Conservation (phyloP, 2,113 vertebrate species). For the Siniperca chuatsi region DNA sequence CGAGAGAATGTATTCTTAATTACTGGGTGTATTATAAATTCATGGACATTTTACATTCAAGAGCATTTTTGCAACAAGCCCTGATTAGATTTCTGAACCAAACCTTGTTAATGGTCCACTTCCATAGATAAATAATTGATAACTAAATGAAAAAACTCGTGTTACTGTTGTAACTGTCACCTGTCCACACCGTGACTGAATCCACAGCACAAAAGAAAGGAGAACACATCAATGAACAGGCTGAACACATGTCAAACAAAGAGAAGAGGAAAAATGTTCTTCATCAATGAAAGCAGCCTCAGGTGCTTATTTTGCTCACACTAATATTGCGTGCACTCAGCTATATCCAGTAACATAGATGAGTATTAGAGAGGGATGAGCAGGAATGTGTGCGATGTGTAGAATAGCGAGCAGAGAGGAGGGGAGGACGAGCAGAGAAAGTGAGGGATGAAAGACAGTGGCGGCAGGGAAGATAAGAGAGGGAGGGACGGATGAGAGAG, state of each 20-base stretch:
- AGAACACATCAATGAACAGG: slow-evolving; percentile 21
- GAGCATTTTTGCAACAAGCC: not conserved
- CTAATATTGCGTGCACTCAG: slow-evolving; percentile 51
- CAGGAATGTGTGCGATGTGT: slow-evolving; percentile 26
- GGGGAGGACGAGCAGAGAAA: slow-evolving; percentile 11
- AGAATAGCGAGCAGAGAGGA: slow-evolving; percentile 23
- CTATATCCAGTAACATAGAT: slow-evolving; percentile 49
- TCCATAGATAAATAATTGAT: slow-evolving; percentile 19
- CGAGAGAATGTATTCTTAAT: slow-evolving; percentile 2
- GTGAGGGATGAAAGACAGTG: slow-evolving; percentile 58
- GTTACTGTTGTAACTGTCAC: slow-evolving; percentile 13
- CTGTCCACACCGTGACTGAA: not conserved
- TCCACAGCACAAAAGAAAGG: slow-evolving; percentile 12
- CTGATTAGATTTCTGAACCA: not conserved
- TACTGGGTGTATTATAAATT: not conserved
- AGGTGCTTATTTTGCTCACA: slow-evolving; percentile 40
- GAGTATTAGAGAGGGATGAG: slow-evolving; percentile 39
- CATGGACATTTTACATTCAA: not conserved
- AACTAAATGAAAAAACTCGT: not conserved
- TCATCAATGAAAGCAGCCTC: slow-evolving; percentile 54
- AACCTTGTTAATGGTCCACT: slow-evolving; percentile 9
- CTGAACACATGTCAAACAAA: slow-evolving; percentile 40
- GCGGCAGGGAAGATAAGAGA: slow-evolving; percentile 32
- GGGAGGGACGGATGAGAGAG: slow-evolving; percentile 39
- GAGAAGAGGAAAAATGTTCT: slow-evolving; percentile 24